phyloP scores from a whole-genome alignment of 2,888 invertebrate genomes.

The Phania funesta region DNA sequence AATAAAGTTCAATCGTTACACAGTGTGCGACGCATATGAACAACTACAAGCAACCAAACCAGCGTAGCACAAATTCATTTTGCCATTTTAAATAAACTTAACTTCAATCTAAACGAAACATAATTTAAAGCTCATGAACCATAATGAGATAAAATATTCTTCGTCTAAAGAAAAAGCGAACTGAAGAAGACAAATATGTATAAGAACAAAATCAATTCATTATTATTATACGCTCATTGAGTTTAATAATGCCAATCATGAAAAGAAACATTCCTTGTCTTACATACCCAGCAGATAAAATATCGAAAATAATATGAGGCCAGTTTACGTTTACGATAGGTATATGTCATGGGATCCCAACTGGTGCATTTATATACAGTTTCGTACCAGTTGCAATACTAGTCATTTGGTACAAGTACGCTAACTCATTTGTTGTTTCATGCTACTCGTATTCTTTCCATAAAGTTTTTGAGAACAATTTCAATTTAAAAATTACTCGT shows the following conservation, averaged over 20 bases:
- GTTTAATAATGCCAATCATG: slow-evolving; percentile 51
- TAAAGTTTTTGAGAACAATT: no score
- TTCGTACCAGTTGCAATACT: no score
- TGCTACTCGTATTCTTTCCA: no score
- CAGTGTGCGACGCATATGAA: background rate
- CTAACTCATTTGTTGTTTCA: no score
- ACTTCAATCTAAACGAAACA: slow-evolving; percentile 19
- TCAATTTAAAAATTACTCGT: no score
- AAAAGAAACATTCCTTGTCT: background rate
- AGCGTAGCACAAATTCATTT: background rate
- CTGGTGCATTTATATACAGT: no score
- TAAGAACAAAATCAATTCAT: slow-evolving; percentile 58
- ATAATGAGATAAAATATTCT: slow-evolving; percentile 36
- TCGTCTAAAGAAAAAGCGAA: slow-evolving; percentile 9
- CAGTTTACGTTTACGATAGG: no score
- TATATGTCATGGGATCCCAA: no score
- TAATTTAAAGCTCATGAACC: slow-evolving; percentile 30
- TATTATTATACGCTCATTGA: slow-evolving; percentile 60
- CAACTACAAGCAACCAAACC: background rate
- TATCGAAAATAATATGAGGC: no score
- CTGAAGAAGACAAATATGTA: slow-evolving; percentile 9
- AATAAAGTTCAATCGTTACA: slow-evolving; percentile 52
- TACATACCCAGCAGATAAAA: background rate
- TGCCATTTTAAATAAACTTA: slow-evolving; percentile 30
- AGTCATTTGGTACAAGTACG: no score